Evolutionary conservation across 1,140 invertebrate genomes (phyloP), one percentile per base, ranked within the genome.

Genomic region (Drosophila gunungcola): DNA sequence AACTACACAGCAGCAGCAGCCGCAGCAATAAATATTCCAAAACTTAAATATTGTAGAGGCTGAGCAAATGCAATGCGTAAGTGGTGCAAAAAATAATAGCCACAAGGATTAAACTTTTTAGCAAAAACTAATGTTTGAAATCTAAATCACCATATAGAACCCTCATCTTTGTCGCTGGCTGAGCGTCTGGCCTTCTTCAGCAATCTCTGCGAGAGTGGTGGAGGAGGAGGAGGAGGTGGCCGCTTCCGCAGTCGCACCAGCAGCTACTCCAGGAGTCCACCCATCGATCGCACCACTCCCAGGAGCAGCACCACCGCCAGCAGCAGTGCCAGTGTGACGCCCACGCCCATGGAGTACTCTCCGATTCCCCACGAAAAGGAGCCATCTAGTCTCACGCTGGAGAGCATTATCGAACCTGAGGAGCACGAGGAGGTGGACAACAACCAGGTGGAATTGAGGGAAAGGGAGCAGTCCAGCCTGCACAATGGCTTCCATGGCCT

Each of bases 171-270:
- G 42, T 92, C 91, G 49, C 73, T 92, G 51, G 90, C 91, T 51
- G 91, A 92, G 57, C 75, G 91, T 9, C 62, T 91, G 62, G 83
- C 88, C 51, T 92, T 92, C 74, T 92, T 92, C 65, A 91, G 73
- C 70, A 92, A 73, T 57, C 75, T 92, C 2, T 78, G 86, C 54
- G 80, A 82, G 12, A 67, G 61, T 25, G 60, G 62, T 5, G 72
- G 70, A 36, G 75, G 65, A 4, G 73, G 65, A 3, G 72, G 74
- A 4, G 27, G 65, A 68, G 70, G 3, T 51, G 16, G 16, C 16
- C 16, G 16, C 16, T 21, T 57, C 12, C 63, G 60, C 21, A 86
- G 74, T 49, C 83, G 80, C n/a, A 69, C 64, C 25, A 84, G 75
- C 51, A 69, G 78, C 39, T 80, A 73, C 13, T 79, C 80, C 1